Conservation (phyloP, 2,113 vertebrate genomes). For the Heterocephalus glaber region DNA sequence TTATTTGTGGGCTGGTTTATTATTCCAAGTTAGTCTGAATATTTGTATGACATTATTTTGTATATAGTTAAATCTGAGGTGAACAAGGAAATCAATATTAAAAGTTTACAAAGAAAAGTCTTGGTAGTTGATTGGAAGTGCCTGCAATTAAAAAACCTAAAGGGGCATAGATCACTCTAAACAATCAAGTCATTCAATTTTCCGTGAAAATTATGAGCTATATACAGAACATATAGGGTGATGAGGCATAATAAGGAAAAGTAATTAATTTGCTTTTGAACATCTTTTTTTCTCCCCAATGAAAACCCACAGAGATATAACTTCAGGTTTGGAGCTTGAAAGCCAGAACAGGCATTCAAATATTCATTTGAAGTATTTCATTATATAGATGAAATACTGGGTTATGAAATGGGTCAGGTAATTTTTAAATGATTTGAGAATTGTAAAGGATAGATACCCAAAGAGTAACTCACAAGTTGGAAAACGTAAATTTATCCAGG, state of each 20-base stretch:
- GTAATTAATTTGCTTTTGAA: neutral
- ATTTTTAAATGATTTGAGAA: neutral
- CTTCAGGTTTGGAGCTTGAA: neutral
- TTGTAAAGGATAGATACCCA: neutral
- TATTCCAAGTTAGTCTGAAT: neutral
- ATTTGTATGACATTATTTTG: neutral
- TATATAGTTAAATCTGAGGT: neutral
- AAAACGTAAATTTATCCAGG: neutral
- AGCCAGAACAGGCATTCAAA: neutral
- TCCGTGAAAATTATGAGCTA: neutral
- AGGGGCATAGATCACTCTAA: neutral
- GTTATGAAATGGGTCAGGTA: neutral
- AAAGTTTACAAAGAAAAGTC: neutral
- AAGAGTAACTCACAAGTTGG: neutral
- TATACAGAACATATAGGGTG: neutral
- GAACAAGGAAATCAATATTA: neutral
- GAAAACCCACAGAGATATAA: neutral
- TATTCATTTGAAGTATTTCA: neutral
- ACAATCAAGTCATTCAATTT: neutral
- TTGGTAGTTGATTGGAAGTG: neutral
- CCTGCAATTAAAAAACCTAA: neutral
- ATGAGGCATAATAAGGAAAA: neutral
- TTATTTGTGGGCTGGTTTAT: neutral
- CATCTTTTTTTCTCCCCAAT: neutral
- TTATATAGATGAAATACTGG: neutral